A percentile compares a stretch with the other conserved stretches of the same genome.
Conservation (phyloP, 1,140 invertebrate genomes). For the Epicauta chinensis region DNA sequence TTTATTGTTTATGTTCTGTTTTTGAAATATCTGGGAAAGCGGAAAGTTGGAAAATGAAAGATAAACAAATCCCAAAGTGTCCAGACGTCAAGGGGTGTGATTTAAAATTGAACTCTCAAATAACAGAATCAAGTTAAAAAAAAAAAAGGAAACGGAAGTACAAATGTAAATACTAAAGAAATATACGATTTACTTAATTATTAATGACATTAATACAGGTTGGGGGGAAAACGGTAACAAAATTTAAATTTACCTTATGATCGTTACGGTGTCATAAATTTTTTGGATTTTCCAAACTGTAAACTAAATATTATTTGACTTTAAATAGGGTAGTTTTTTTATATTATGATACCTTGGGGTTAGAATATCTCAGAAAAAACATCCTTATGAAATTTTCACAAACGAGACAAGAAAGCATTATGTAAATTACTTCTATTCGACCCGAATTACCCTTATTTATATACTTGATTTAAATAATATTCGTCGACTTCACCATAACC, state of each 20-base stretch:
- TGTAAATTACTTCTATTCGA: no score
- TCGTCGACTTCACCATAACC: no score
- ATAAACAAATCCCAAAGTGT: constrained; percentile 11
- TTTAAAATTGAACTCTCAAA: constrained; percentile 15
- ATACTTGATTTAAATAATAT: no score
- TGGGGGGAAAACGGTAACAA: constrained; percentile 10
- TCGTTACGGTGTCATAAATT: constrained; percentile 14
- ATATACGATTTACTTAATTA: constrained; percentile 4
- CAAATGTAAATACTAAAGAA: no score
- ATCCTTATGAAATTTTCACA: no score
- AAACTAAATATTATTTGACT: neutral
- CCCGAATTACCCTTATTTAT: no score
- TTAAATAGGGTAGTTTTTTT: no score
- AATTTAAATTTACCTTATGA: neutral
- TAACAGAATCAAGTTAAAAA: constrained; percentile 1
- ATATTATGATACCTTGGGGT: no score
- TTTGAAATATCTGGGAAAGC: neutral
- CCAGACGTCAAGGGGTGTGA: constrained; percentile 6
- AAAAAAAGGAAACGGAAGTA: neutral
- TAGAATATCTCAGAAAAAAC: no score
- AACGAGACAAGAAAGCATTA: no score
- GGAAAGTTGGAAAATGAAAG: constrained; percentile 5
- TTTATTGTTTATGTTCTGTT: no score
- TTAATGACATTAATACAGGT: constrained; percentile 17
- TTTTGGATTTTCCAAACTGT: neutral